Evolutionary conservation across 2,888 invertebrate species (phyloP), one percentile per base, ranked within the genome.

Genomic region (Limenitis camilla): DNA sequence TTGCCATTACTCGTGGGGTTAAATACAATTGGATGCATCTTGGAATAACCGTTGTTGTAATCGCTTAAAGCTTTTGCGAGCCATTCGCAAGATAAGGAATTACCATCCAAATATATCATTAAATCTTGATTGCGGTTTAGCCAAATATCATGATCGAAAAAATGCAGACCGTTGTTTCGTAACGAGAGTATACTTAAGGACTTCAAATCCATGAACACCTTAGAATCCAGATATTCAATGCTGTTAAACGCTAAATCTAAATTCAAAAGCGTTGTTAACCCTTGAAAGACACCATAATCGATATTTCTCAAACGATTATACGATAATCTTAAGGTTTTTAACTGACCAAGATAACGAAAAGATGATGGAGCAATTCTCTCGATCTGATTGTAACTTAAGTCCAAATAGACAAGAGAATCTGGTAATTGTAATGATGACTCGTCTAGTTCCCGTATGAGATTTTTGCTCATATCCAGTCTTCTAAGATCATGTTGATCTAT

Each of bases 31-130:
- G 82, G 85, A 27, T 61, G 68, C 72, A 85, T 80, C 55, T 65
- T 81, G 0, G 83, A 76, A 54, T 71, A 82, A 0, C 82, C 83
- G 58, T 76, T 81, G 7, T 81, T 71, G 44, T 62, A 78, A 57
- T 84, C 77, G 4, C 53, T 72, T 35, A 87, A 54, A 0, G 76
- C 81, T 6, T 59, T 63, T 0, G 68, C 69, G 32, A 87, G 59
- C 85, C 85, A 86, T 1, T 77, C 72, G 47, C 86, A 87, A 6
- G 74, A 69, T 4, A 82, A 69, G 11, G 68, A 69, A 47, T 84
- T 87, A 2, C 74, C 79, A 40, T 87, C 86, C 3, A 87, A 49
- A 58, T 70, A 75, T 3, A 85, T 72, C 7, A 52, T 69, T 40
- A 86, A 60, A 30, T 71, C 66, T 44, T 55, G 50, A 43, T 72